Evolutionary conservation across 1,140 invertebrate species (phyloP), one percentile per base, ranked within the genome.

Genomic region (Thaumetopoea pityocampa): DNA sequence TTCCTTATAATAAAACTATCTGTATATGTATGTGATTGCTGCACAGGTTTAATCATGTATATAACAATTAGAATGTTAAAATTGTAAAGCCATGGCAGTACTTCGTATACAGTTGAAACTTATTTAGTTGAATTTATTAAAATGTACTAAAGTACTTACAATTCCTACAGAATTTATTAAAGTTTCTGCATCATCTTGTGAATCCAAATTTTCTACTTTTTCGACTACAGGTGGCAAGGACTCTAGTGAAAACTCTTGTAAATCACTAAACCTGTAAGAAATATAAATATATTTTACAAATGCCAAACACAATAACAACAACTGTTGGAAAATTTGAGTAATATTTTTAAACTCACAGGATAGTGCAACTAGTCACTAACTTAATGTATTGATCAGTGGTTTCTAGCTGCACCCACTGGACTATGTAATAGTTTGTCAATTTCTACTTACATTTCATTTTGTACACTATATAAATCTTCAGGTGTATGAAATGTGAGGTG

Each of bases 401-500:
- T n/a, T n/a, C n/a, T n/a, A n/a, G n/a, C n/a, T 4, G 18, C 18
- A 19, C 18, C 18, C 18, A 7, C 18, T 7, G 18, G 18, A 4
- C 18, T 8, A 8, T 26, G 17, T 7, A 17, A 30, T 17, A 5
- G 8, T 30, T 10, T 5, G 4, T 2, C 5, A 8, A 34, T 20
- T 34, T 16, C 15, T 44, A 62, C 35, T 66, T 67, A 77, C 80
- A 89, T 87, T 64, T 90, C 85, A 69, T 90, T 90, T 36, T 86
- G 87, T 47, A 88, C 88, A 50, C 88, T 89, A 63, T 91, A 91
- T 7, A 90, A 51, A 77, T 91, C 90, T 43, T 88, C 85, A 3
- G 86, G 80, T 16, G 87, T 83, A 64, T 92, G 90, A 64, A 89
- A 90, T 38, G 84, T 87, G 18, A 89, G 87, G 49, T 92, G 90